Base-by-base conservation (phyloP, 2,113 vertebrate genomes). In the Indicator maculatus region DNA sequence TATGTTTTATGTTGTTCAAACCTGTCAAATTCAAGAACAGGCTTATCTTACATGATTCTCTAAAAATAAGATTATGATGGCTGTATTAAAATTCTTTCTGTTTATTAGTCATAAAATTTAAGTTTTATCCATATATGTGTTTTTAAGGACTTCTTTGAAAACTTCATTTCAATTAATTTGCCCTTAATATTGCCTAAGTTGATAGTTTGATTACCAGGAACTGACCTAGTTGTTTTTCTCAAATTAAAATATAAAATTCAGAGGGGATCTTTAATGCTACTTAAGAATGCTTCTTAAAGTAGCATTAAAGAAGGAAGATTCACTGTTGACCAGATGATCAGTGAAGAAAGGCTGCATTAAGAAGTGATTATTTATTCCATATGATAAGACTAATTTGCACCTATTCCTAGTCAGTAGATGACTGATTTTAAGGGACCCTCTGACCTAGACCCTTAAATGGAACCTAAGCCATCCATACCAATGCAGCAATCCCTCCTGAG, bases 341-440 rank as follows among this genome's bases (percentile, higher is more conserved):
- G 36, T 73, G 24, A 12, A 82, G 26, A 7, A 74, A 74, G 28
- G 38, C 3, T 38, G 10, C 70, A 44, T 55, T 88, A 70, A 88
- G 47, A 88, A 83, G 23, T 23, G 93, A 67, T 94, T 86, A 52
- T 36, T 92, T 90, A 83, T 59, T 89, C 27, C 53, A 15, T 76
- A 86, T 77, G 31, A 78, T 60, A 70, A 85, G 60, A 76, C 38
- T 81, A 79, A 66, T 93, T 90, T 90, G 24, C 36, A 61, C 21
- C 19, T 93, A 16, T 65, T 82, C 18, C 16, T 31, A 87, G 55
- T 0, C 36, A 66, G 45, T 2, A 3, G n/a, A 67, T 24, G 47
- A 18, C 16, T 92, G 55, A 44, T 86, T 93, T 90, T 93, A 33
- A 69, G 56, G 75, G 5, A 69, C 1, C 12, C 16, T 74, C 23